These are phyloP conservation scores for Potamarius usumacintae DNA, from an alignment of 2,113 vertebrate genomes.

Conservation along the genomic window DNA sequence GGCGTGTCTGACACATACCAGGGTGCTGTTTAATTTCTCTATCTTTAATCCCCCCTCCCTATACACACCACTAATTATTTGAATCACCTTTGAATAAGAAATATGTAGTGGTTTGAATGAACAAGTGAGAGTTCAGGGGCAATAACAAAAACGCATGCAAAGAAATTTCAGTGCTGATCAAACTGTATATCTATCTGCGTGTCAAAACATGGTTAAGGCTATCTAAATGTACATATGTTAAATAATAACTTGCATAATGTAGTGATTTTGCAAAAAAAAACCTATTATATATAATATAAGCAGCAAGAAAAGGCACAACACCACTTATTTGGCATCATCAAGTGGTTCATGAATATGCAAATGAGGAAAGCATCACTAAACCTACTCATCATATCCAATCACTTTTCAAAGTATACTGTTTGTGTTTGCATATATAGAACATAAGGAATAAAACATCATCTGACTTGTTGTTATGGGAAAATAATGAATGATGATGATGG, in stretches of 20 bases:
- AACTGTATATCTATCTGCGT: not conserved
- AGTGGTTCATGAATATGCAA: not conserved
- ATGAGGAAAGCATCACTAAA: not conserved
- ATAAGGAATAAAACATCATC: not conserved
- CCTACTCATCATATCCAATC: too few relatives aligned
- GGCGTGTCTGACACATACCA: not conserved
- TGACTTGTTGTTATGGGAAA: not conserved
- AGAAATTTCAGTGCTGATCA: not conserved
- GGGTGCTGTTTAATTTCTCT: not conserved
- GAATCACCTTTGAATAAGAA: not conserved
- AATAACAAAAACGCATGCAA: not conserved
- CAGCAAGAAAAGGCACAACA: too few relatives aligned
- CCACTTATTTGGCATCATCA: not conserved
- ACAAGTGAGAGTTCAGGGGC: not conserved
- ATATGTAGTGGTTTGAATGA: not conserved
- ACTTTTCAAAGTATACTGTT: not conserved
- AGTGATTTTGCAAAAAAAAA: not conserved
- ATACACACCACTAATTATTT: not conserved
- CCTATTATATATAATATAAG: too few relatives aligned
- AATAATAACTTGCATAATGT: not conserved
- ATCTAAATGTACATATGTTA: not conserved
- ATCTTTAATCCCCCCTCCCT: not conserved
- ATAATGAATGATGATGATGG: not conserved
- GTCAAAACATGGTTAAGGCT: not conserved
- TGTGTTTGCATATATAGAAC: not conserved